Evolutionary conservation across 2,888 invertebrate genomes (phyloP).

Genomic region (Dolichopus griseipennis): DNA sequence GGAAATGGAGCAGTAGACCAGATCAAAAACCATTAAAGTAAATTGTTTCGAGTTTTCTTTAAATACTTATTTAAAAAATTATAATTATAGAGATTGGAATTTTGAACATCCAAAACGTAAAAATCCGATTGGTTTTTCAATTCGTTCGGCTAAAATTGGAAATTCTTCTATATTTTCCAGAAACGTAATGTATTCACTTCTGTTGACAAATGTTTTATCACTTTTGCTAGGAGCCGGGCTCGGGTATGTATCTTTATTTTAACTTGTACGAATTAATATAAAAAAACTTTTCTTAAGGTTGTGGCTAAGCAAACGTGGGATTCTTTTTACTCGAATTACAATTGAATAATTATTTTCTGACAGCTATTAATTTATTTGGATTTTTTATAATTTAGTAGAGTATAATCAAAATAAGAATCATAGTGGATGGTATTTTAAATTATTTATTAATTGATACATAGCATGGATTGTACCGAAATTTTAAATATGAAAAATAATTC

Average conservation of each 20-base stretch:
- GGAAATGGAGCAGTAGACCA: slow-evolving; percentile 88
- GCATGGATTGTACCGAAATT: no score
- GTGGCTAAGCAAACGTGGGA: slow-evolving; percentile 53
- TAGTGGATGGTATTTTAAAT: background rate
- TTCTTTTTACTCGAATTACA: slow-evolving; percentile 39
- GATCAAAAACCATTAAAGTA: slow-evolving; percentile 85
- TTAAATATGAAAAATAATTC: no score
- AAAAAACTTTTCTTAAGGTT: slow-evolving; percentile 46
- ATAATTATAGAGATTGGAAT: slow-evolving; percentile 64
- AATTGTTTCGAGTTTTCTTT: slow-evolving; percentile 24
- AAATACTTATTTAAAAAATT: slow-evolving; percentile 8
- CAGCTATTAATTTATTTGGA: background rate
- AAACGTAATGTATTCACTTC: slow-evolving; percentile 80
- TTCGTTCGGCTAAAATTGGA: slow-evolving; percentile 65
- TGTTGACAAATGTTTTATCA: slow-evolving; percentile 84
- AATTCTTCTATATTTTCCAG: slow-evolving; percentile 77
- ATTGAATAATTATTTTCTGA: background rate
- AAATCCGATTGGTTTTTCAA: slow-evolving; percentile 46
- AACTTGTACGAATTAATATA: background rate
- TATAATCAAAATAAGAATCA: background rate
- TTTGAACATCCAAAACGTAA: slow-evolving; percentile 66
- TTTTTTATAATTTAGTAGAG: background rate
- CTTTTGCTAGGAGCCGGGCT: slow-evolving; percentile 84
- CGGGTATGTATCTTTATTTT: slow-evolving; percentile 54
- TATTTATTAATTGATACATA: background rate